A percentile compares a stretch with the other conserved stretches of the same genome.
phyloP scores from a whole-genome alignment of 2,888 invertebrate species.

The Lasioglossum zephyrum region DNA sequence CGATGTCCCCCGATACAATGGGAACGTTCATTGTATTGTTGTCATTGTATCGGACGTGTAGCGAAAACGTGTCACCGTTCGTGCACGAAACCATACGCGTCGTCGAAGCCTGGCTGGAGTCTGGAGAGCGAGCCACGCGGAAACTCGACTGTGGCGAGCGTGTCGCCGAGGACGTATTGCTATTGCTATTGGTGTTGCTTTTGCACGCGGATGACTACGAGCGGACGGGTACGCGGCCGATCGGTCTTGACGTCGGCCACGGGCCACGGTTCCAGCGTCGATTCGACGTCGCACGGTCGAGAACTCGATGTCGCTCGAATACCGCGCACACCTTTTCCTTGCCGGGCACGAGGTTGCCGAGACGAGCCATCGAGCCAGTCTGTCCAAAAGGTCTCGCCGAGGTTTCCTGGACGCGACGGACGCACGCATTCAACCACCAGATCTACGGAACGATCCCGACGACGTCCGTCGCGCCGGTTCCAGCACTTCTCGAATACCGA shows the following conservation, averaged over 20 bases:
- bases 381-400: slow-evolving; percentile 15
- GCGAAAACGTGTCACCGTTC: slow-evolving; percentile 29
- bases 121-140: not conserved
- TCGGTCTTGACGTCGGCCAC: not conserved
- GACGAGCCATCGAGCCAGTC: slow-evolving; percentile 45
- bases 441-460: not conserved
- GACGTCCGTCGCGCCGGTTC: not conserved
- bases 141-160: not conserved
- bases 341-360: slow-evolving; percentile 25
- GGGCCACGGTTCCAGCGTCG: not conserved
- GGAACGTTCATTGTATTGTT: slow-evolving; percentile 81
- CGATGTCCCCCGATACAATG: slow-evolving; percentile 82
- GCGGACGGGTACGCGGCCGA: not conserved
- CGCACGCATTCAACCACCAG: slow-evolving; percentile 20
- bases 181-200: not conserved
- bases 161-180: not conserved
- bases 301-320: slow-evolving; percentile 20
- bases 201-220: slow-evolving; percentile 7
- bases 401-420: slow-evolving; percentile 20
- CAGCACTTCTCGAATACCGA: slow-evolving; percentile 11
- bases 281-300: not conserved
- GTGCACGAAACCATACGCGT: slow-evolving; percentile 15
- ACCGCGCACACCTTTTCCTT: slow-evolving; percentile 29
- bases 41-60: slow-evolving; percentile 53
- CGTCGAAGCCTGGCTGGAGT: not conserved